A percentile compares a stretch with the other conserved stretches of the same genome.
Evolutionary conservation across 2,113 vertebrate genomes (phyloP).

Genomic region (Neogobius melanostomus): DNA sequence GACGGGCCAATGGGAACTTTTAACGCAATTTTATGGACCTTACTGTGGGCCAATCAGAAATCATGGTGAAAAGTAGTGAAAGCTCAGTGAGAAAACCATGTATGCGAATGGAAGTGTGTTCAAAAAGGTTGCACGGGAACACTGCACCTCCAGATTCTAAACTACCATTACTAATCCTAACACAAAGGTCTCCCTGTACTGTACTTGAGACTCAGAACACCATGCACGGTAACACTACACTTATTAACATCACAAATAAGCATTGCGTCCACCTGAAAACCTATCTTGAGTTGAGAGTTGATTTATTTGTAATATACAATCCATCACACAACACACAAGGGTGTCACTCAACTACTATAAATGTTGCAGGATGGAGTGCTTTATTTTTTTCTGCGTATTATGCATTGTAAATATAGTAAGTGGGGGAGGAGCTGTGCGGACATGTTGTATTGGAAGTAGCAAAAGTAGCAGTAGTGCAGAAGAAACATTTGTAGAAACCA

Average conservation of each 20-base stretch:
- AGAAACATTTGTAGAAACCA: not conserved
- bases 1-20: conserved; percentile 41
- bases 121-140: conserved; percentile 23
- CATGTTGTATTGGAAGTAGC: too few species aligned
- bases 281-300: not conserved
- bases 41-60: conserved; percentile 32
- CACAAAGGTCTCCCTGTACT: conserved; percentile 72
- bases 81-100: conserved; percentile 24
- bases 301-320: too few species aligned
- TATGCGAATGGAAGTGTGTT: conserved; percentile 33
- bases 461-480: too few species aligned
- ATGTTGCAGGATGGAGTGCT: too few species aligned
- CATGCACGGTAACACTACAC: conserved; percentile 43
- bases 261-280: conserved; percentile 3
- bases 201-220: conserved; percentile 56
- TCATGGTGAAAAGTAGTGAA: conserved; percentile 16
- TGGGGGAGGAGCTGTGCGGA: too few species aligned
- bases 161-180: conserved; percentile 70
- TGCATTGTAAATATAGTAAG: too few species aligned
- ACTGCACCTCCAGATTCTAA: conserved; percentile 42
- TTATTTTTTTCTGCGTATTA: too few species aligned
- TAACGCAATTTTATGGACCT: not conserved
- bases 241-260: conserved; percentile 76
- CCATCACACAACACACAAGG: too few species aligned
- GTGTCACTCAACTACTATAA: too few species aligned